phyloP scores from a whole-genome alignment of 2,888 invertebrate genomes.

The Drosophila gaucha region DNA sequence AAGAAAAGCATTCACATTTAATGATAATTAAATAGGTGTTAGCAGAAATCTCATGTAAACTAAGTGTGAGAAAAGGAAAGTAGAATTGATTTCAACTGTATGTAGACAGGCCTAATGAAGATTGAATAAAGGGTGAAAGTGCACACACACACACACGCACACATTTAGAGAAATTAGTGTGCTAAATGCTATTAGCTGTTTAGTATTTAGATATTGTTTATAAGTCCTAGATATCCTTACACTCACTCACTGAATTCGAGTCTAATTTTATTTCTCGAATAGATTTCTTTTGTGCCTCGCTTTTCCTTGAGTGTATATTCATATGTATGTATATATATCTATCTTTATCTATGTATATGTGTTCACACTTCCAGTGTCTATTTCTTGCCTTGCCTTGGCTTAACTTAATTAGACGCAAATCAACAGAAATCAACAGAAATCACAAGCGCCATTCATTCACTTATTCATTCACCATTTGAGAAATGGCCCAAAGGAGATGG shows the following conservation, averaged over 20 bases:
- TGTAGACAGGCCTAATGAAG: conserved; percentile 10
- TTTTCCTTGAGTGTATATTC: neutral
- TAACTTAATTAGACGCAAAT: conserved; percentile 75
- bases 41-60: neutral
- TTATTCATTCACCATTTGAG: conserved; percentile 27
- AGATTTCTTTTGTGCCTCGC: neutral
- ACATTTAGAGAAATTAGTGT: neutral
- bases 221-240: too few species aligned
- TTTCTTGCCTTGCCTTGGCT: conserved; percentile 8
- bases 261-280: neutral
- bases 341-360: too few species aligned
- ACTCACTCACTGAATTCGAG: too few species aligned
- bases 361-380: neutral
- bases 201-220: neutral
- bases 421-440: conserved; percentile 56
- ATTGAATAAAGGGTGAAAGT: conserved; percentile 6
- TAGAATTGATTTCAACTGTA: neutral
- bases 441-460: conserved; percentile 62
- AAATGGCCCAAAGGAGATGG: conserved; percentile 10
- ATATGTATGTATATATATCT: neutral
- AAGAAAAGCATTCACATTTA: neutral
- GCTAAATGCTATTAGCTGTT: neutral
- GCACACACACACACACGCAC: neutral
- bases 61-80: neutral
- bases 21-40: neutral